Base-by-base conservation (phyloP, 1,140 invertebrate genomes). In the Ceratoteleas bidentatus region DNA sequence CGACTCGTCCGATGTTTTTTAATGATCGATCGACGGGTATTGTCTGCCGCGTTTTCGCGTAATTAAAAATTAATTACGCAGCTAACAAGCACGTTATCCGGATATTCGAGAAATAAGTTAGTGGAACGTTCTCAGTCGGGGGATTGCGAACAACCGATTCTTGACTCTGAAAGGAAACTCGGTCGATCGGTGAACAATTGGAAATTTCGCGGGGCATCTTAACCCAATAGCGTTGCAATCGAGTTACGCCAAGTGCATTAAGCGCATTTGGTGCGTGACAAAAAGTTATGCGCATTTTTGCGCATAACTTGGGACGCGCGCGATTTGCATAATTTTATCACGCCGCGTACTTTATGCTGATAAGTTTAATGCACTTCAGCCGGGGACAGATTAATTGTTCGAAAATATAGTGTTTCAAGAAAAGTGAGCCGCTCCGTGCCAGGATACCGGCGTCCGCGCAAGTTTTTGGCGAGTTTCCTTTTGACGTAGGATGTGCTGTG, bases 401-500 rank as follows among this genome's bases (percentile, higher is more conserved):
- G 69, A 73, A 82, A 82, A 77, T 82, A 74, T 82, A 77, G 65
- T 76, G 73, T 82, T 82, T 76, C 73, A 57, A 76, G 62, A 40
- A 76, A 72, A 76, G 72, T 56, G 66, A 82, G 53, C 73, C 57
- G 13, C 62, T 82, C 62, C 68, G 79, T 82, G 79, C 79, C 79
- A 77, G 79, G 79, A 82, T 82, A 76, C 43, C 24, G 73, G 47
- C 79, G 53, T 72, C 72, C 65, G 65, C 53, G 62, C 79, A 77
- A 82, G 79, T 82, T 76, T 77, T 82, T 66, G 56, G 79, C 62
- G 68, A 82, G 73, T 72, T 82, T 72, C 73, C 73, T 77, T 82
- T 76, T 77, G 73, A 77, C 66, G 68, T 38, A 82, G 73, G 79
- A 77, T 77, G 73, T 77, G 79, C 56, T 43, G 79, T 50, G 62